These are phyloP conservation scores for Artibeus lituratus DNA, from an alignment of 2,797 vertebrate genomes.

Conservation along the genomic window DNA sequence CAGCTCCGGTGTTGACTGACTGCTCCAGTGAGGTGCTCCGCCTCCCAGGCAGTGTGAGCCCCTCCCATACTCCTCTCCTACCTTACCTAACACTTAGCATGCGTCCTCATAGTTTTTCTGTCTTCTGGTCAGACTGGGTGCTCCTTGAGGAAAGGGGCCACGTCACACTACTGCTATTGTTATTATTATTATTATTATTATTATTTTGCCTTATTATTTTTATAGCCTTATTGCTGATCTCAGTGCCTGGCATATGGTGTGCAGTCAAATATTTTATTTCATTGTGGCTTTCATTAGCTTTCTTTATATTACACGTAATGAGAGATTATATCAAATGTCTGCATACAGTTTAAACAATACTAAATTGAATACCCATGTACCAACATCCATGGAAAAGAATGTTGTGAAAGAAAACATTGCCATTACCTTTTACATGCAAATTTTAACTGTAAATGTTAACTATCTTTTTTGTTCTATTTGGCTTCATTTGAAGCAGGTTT, in stretches of 20 bases:
- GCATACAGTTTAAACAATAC: neutral
- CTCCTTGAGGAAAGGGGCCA: neutral
- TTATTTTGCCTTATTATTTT: neutral
- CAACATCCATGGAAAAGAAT: neutral
- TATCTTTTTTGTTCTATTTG: neutral
- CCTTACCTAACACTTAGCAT: neutral
- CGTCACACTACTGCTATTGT: neutral
- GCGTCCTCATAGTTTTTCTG: neutral
- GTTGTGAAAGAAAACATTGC: neutral
- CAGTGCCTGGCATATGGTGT: neutral
- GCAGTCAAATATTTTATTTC: neutral
- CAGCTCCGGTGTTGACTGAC: rapidly evolving
- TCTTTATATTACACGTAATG: neutral
- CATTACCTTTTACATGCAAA: neutral
- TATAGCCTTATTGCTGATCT: neutral
- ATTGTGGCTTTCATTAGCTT: neutral
- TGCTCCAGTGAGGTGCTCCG: neutral
- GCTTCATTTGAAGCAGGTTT: neutral
- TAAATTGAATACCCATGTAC: neutral
- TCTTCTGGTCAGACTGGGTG: neutral
- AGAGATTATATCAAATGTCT: neutral
- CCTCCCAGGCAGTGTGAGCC: neutral
- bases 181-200: neutral
- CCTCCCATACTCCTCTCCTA: neutral
- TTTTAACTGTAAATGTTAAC: neutral